Evolutionary conservation across 64 coral and sea anemone genomes (phyloP), one percentile per base, ranked within the genome.

Genomic region (Stylophora pistillata): DNA sequence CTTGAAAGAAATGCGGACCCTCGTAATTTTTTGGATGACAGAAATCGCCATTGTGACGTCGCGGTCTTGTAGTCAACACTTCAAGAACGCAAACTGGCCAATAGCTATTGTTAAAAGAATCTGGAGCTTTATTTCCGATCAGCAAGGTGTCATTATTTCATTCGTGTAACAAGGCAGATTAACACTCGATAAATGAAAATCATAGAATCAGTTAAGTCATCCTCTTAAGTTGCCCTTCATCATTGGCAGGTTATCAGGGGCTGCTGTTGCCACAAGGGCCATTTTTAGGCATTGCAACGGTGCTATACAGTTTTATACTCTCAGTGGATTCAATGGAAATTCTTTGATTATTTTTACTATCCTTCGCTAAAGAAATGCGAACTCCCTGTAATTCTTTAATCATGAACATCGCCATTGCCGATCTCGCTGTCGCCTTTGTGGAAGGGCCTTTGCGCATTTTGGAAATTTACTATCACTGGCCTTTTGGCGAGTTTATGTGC

Each of bases 401-500:
- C 10, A 76, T 77, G 28, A 93, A 88, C 31, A 93, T 93, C 64
- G 78, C 85, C 1, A 69, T 95, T 9, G 93, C 93, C 0, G 93
- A 95, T 37, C 20, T 95, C 18, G 85, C 89, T 11, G 93, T 91
- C 5, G 84, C 93, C 16, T 58, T 91, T 57, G 57, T 95, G 16
- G 85, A 75, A 1, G 78, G 88, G 0, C 83, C 93, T 17, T 72
- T 95, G 20, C 63, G 84, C 21, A 91, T 91, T 54, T 9, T 91
- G 5, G 83, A 82, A 25, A 61, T 21, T 11, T 86, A 86, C 58
- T 64, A 71, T 23, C 66, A 83, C 27, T 91, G 93, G 89, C 88
- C 93, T 6, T 95, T 95, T 33, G 93, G 93, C 17, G 25, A 88
- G 6, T 72, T 85, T 23, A 59, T 91, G 75, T 95, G 93, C 34